A percentile compares a stretch with the other conserved stretches of the same genome.
These are phyloP conservation scores for Campylorhamphus procurvoides DNA, from an alignment of 2,113 vertebrate genomes.

Conservation along the genomic window DNA sequence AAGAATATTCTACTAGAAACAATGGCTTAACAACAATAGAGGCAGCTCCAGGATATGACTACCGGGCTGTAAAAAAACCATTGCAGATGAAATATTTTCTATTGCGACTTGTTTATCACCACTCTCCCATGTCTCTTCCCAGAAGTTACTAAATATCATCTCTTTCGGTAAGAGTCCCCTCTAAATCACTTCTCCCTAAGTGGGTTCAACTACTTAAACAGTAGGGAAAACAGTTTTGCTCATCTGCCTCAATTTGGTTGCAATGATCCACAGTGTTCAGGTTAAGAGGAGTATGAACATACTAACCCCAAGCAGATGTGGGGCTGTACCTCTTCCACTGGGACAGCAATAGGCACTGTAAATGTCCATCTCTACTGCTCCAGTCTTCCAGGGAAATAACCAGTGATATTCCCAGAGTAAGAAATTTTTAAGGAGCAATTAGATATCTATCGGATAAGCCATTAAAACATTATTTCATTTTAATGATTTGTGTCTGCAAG, in stretches of 20 bases:
- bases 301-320: not conserved
- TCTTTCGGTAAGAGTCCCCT: not conserved
- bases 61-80: not conserved
- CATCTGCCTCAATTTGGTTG: not conserved
- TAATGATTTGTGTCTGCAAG: slow-evolving; percentile 68
- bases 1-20: not conserved
- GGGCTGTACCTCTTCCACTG: not conserved
- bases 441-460: slow-evolving; percentile 53
- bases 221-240: not conserved
- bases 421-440: slow-evolving; percentile 60
- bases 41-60: not conserved
- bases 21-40: not conserved
- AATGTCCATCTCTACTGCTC: not conserved
- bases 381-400: not conserved
- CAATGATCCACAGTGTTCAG: not conserved
- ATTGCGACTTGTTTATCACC: not conserved
- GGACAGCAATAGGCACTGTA: not conserved
- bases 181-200: not conserved
- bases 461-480: slow-evolving; percentile 67
- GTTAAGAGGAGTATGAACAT: not conserved
- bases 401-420: not conserved
- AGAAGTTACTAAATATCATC: not conserved
- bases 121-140: not conserved
- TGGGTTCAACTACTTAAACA: not conserved
- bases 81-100: not conserved